Percentiles rank a stretch among this genome's conserved stretches.
Evolutionary conservation across 2,797 vertebrate genomes (phyloP).

Genomic region (Threskiornis aethiopicus): DNA sequence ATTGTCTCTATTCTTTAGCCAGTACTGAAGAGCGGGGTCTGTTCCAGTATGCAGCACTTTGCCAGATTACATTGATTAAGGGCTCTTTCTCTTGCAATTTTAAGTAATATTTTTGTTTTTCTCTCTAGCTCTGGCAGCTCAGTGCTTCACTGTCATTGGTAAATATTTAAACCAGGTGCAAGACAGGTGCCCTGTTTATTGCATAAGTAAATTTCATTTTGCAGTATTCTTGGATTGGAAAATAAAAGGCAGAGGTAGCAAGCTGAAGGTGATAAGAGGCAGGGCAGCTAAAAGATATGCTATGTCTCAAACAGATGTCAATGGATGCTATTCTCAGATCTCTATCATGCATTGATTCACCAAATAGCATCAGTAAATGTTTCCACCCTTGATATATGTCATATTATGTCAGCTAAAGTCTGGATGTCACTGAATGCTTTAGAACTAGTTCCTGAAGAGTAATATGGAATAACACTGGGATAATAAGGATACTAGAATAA

Average conservation of each 20-base stretch:
- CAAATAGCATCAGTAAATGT: not conserved
- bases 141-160: not conserved
- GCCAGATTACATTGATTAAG: not conserved
- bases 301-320: not conserved
- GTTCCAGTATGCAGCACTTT: not conserved
- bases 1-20: conserved; percentile 13
- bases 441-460: not conserved
- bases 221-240: not conserved
- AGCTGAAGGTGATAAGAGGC: not conserved
- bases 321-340: not conserved
- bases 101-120: not conserved
- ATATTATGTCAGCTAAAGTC: not conserved
- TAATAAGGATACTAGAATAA: not conserved
- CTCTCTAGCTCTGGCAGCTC: not conserved
- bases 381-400: not conserved
- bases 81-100: not conserved
- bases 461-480: not conserved
- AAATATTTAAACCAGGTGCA: not conserved
- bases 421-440: not conserved
- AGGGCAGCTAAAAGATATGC: not conserved
- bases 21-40: not conserved
- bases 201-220: not conserved
- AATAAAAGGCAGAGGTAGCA: not conserved
- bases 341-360: not conserved
- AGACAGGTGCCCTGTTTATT: not conserved